These are phyloP conservation scores for Corvus moneduloides DNA, from an alignment of 2,113 vertebrate species.

Conservation along the genomic window DNA sequence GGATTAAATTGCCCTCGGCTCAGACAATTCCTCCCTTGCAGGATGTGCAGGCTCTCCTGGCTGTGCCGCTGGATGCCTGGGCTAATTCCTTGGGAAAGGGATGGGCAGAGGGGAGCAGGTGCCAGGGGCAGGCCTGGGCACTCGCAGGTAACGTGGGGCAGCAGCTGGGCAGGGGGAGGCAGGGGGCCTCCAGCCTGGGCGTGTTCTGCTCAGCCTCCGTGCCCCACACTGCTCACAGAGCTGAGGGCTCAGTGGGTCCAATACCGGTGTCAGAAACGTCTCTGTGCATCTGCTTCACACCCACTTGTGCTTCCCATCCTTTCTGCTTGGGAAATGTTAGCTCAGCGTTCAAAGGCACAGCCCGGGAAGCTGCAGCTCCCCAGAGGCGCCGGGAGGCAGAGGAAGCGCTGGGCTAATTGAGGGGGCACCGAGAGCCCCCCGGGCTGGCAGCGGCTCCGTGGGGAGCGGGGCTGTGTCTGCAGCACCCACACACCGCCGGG, in stretches of 20 bases:
- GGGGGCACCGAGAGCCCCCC: background rate
- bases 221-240: slow-evolving; percentile 62
- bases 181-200: background rate
- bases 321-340: background rate
- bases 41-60: background rate
- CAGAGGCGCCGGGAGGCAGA: background rate
- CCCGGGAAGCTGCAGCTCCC: background rate
- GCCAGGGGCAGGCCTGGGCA: background rate
- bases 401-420: background rate
- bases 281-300: background rate
- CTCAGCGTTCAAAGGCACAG: background rate
- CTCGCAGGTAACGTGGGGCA: background rate
- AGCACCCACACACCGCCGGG: background rate
- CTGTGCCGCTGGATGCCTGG: background rate
- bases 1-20: background rate
- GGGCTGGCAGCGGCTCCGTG: background rate
- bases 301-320: background rate
- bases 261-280: slow-evolving; percentile 1
- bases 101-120: background rate
- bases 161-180: background rate
- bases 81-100: background rate
- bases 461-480: background rate
- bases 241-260: slow-evolving; percentile 30
- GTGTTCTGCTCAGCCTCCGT: slow-evolving; percentile 55
- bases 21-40: background rate